phyloP scores from a whole-genome alignment of 2,888 invertebrate genomes.

The Torymus tubicola region DNA sequence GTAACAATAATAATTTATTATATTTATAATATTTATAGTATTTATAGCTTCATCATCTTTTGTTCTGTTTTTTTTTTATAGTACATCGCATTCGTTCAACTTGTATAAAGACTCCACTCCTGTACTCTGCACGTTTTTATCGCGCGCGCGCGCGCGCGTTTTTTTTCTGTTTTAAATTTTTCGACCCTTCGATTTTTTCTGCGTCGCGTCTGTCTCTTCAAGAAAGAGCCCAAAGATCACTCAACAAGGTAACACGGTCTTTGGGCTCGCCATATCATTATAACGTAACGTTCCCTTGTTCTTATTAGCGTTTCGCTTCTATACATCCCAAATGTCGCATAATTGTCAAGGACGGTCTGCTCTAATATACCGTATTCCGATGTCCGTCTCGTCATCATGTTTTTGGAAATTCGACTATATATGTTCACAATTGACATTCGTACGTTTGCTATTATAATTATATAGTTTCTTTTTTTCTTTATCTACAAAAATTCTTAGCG shows the following conservation, averaged over 20 bases:
- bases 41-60: constrained; percentile 65
- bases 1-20: constrained; percentile 70
- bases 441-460: constrained; percentile 37
- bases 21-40: constrained; percentile 65
- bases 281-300: constrained; percentile 27
- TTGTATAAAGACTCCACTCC: constrained; percentile 60
- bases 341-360: constrained; percentile 65
- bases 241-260: constrained; percentile 75
- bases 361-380: constrained; percentile 53
- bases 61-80: constrained; percentile 68
- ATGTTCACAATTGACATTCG: constrained; percentile 58
- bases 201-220: no score
- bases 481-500: constrained; percentile 44
- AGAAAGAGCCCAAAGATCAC: constrained; percentile 73
- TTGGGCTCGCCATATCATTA: constrained; percentile 62
- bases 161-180: constrained; percentile 9
- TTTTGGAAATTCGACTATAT: constrained; percentile 25
- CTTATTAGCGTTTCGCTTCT: constrained; percentile 43
- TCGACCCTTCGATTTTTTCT: constrained; percentile 54
- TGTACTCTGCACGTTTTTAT: constrained; percentile 32
- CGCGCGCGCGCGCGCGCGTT: no score
- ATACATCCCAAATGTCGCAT: constrained; percentile 39
- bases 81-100: constrained; percentile 69
- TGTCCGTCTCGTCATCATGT: constrained; percentile 10
- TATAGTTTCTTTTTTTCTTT: constrained; percentile 9